phyloP scores from a whole-genome alignment of 2,888 invertebrate genomes.

The Euplagia quadripunctaria region DNA sequence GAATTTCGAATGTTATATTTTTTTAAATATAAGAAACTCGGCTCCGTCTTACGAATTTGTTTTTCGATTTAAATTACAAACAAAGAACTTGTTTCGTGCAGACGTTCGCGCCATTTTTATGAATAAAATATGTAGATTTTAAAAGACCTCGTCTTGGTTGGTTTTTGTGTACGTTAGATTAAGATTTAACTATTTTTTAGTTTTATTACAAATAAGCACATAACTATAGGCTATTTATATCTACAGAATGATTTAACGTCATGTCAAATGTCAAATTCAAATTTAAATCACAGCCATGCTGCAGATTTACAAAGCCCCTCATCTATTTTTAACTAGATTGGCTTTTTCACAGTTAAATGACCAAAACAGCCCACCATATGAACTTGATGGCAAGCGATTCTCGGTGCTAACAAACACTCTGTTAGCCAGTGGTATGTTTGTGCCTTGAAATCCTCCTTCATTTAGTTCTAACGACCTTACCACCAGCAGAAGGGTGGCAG shows the following conservation, averaged over 20 bases:
- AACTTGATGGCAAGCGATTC: no score
- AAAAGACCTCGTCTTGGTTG: neutral
- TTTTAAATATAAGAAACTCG: no score
- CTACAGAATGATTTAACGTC: neutral
- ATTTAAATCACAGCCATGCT: no score
- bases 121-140: constrained; percentile 3
- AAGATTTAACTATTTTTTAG: neutral
- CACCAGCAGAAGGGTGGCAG: no score
- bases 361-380: no score
- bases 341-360: neutral
- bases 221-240: neutral
- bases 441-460: no score
- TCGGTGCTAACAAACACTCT: no score
- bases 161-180: neutral
- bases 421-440: no score
- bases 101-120: constrained; percentile 6
- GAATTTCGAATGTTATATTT: no score
- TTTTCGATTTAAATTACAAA: constrained; percentile 24
- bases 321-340: neutral
- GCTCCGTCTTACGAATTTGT: no score
- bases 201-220: neutral
- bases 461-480: no score
- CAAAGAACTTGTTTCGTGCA: constrained; percentile 33
- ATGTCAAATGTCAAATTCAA: neutral
- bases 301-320: neutral